Evolutionary conservation across 2,113 vertebrate species (phyloP).

Genomic region (Strix uralensis): DNA sequence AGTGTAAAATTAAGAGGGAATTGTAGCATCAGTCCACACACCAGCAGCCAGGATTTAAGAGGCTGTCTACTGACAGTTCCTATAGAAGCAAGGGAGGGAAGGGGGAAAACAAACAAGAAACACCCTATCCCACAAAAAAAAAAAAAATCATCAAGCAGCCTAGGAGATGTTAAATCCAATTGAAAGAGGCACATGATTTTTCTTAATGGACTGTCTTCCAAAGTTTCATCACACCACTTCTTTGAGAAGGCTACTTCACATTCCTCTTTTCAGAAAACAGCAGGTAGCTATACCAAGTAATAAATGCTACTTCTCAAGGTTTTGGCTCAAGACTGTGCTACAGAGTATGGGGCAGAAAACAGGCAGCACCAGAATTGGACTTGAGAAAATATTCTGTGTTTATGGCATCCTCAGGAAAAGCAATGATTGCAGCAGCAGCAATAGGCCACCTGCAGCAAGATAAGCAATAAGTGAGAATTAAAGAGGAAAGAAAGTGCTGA

Average conservation of each 20-base stretch:
- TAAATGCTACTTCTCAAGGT: neutral
- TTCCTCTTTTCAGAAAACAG: neutral
- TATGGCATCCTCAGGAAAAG: neutral
- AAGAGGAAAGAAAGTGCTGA: conserved; percentile 11
- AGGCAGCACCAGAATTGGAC: neutral
- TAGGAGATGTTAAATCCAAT: neutral
- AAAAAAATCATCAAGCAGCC: neutral
- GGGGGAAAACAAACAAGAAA: neutral
- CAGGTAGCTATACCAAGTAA: neutral
- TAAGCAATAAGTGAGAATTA: neutral
- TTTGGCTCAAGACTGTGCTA: neutral
- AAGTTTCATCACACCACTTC: neutral
- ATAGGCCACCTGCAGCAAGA: conserved; percentile 16
- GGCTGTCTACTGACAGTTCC: neutral
- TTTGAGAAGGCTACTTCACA: neutral
- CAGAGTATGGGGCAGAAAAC: neutral
- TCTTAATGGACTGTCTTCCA: neutral
- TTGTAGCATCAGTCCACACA: neutral
- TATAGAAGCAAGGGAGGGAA: neutral
- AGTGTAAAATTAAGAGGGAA: neutral
- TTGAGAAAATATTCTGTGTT: neutral
- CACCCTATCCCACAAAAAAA: neutral
- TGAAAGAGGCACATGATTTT: neutral
- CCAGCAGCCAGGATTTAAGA: neutral
- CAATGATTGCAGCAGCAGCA: neutral